These are phyloP conservation scores for Holocentrus rufus DNA, from an alignment of 2,797 vertebrate genomes.

Conservation along the genomic window DNA sequence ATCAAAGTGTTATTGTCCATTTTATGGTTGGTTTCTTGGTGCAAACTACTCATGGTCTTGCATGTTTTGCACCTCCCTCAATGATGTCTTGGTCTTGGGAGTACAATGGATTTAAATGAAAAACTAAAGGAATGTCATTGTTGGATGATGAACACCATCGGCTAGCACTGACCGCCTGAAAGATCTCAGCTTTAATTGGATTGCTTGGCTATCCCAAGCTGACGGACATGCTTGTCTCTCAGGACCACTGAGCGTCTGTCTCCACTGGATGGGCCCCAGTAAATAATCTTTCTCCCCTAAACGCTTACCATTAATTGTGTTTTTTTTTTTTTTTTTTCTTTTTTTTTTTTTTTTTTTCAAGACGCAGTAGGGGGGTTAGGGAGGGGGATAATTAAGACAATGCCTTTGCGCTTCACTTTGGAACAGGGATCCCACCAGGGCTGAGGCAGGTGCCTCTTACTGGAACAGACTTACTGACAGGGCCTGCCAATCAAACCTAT, in stretches of 20 bases:
- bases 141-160: slow-evolving; percentile 62
- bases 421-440: slow-evolving; percentile 77
- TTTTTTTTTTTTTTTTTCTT: slow-evolving; percentile 52
- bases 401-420: slow-evolving; percentile 76
- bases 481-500: slow-evolving; percentile 82
- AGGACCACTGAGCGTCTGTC: slow-evolving; percentile 76
- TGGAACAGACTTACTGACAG: slow-evolving; percentile 79
- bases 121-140: slow-evolving; percentile 62
- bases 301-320: slow-evolving; percentile 84
- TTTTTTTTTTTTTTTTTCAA: slow-evolving; percentile 62
- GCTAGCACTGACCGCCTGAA: slow-evolving; percentile 70
- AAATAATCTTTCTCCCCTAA: slow-evolving; percentile 82
- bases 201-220: slow-evolving; percentile 72
- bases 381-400: slow-evolving; percentile 82
- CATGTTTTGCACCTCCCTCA: slow-evolving; percentile 5
- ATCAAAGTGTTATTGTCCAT: not conserved
- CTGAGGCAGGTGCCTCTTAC: slow-evolving; percentile 82
- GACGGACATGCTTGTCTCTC: slow-evolving; percentile 79
- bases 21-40: slow-evolving; percentile 16
- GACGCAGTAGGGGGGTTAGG: slow-evolving; percentile 52
- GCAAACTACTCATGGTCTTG: slow-evolving; percentile 12
- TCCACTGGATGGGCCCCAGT: slow-evolving; percentile 79
- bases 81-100: slow-evolving; percentile 20
- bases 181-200: slow-evolving; percentile 81
- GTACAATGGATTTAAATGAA: slow-evolving; percentile 48